Evolutionary conservation across 2,113 vertebrate genomes (phyloP).

Genomic region (Gambusia holbrooki): DNA sequence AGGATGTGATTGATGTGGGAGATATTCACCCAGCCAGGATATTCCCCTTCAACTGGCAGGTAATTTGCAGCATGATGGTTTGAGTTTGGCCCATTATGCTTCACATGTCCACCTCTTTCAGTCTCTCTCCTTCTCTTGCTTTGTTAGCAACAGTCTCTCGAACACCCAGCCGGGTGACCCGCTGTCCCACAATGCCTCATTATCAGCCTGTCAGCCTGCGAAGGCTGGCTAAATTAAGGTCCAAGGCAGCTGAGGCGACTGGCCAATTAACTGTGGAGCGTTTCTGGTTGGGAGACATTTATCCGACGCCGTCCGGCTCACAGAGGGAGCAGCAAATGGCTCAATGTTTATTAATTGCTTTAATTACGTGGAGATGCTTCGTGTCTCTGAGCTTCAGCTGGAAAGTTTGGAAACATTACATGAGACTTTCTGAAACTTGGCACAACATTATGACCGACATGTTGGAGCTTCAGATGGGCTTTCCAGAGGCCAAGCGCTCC

Average conservation of each 20-base stretch:
- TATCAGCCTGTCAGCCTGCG: conserved; percentile 73
- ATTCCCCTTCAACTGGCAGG: conserved; percentile 76
- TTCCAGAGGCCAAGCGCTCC: too few species aligned
- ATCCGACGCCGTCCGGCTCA: conserved; percentile 30
- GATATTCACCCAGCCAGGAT: conserved; percentile 64
- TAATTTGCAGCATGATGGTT: conserved; percentile 79
- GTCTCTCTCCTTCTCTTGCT: conserved; percentile 20
- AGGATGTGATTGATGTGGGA: conserved; percentile 39
- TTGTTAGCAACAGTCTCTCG: conserved; percentile 56
- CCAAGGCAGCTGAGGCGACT: conserved; percentile 42
- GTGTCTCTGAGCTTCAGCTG: background rate
- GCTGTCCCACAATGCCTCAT: conserved; percentile 76
- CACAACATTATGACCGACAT: background rate
- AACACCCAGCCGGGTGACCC: conserved; percentile 57
- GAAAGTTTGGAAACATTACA: background rate
- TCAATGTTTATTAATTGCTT: conserved; percentile 31
- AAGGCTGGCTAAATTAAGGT: conserved; percentile 71
- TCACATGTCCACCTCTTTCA: conserved; percentile 41
- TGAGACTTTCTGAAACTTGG: conserved; percentile 16
- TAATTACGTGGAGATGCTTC: conserved; percentile 40
- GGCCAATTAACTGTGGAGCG: conserved; percentile 68
- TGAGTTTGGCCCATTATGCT: conserved; percentile 66
- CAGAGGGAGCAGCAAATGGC: conserved; percentile 28
- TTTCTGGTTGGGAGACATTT: conserved; percentile 60
- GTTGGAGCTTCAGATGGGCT: too few species aligned